Evolutionary conservation across 1,140 invertebrate genomes (phyloP).

Genomic region (Acromyrmex heyeri): DNA sequence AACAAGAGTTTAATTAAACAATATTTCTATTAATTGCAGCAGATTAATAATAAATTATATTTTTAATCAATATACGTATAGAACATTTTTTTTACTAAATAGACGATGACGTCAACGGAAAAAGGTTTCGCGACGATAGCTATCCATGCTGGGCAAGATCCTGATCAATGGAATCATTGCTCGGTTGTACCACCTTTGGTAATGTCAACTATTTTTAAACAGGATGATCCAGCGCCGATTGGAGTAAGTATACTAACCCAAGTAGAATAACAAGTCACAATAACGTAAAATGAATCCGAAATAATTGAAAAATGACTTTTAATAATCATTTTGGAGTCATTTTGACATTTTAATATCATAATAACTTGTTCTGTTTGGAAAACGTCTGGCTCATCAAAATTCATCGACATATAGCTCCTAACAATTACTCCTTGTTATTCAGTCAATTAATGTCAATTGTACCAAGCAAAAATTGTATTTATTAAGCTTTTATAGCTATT

Average conservation of each 20-base stretch:
- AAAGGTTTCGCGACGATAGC: slow-evolving; percentile 95
- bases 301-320: no score
- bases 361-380: no score
- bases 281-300: no score
- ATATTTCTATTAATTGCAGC: not conserved
- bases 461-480: no score
- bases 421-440: no score
- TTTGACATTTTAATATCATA: no score
- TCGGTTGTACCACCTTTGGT: slow-evolving; percentile 97
- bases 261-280: no score
- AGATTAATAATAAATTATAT: not conserved
- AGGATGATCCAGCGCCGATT: slow-evolving; percentile 93
- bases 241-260: slow-evolving; percentile 87
- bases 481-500: no score
- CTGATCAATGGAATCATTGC: slow-evolving; percentile 93
- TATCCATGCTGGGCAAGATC: slow-evolving; percentile 96
- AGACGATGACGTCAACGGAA: not conserved
- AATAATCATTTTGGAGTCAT: no score
- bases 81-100: not conserved
- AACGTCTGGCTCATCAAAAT: not conserved
- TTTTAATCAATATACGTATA: not conserved
- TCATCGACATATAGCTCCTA: not conserved
- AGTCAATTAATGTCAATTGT: no score
- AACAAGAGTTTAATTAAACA: no score
- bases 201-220: slow-evolving; percentile 97